phyloP scores from a whole-genome alignment of 2,113 vertebrate genomes.

The Scopus umbretta region DNA sequence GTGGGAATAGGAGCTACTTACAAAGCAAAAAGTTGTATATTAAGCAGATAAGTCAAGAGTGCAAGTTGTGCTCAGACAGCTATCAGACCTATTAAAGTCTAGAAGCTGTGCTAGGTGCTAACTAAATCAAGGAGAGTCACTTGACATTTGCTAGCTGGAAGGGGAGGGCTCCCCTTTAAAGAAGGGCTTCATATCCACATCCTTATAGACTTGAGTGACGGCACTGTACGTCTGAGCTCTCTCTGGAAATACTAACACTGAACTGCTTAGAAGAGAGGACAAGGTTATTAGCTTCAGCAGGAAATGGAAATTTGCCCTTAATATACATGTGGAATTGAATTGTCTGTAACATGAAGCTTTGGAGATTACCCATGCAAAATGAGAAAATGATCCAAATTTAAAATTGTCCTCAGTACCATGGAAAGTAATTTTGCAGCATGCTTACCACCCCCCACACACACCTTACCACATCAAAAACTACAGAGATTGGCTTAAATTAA shows the following conservation, averaged over 20 bases:
- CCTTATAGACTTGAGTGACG: neutral
- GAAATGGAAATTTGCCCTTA: constrained; percentile 67
- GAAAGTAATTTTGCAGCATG: constrained; percentile 61
- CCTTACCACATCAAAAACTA: constrained; percentile 42
- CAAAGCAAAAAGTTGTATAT: neutral
- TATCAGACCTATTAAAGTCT: constrained; percentile 4
- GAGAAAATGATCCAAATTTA: constrained; percentile 65
- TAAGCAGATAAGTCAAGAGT: neutral
- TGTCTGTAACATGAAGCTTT: constrained; percentile 64
- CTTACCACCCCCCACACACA: neutral
- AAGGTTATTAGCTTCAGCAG: constrained; percentile 68
- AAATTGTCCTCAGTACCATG: constrained; percentile 50
- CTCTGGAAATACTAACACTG: constrained; percentile 43
- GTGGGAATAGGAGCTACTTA: constrained; percentile 7
- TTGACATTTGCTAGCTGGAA: constrained; percentile 54
- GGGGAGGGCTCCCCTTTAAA: constrained; percentile 25
- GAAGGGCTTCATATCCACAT: neutral
- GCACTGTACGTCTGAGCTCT: neutral
- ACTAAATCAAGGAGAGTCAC: constrained; percentile 30
- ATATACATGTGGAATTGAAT: constrained; percentile 68
- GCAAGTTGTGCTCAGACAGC: neutral
- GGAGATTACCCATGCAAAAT: constrained; percentile 64
- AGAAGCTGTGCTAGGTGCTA: neutral
- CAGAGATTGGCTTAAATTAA: constrained; percentile 57
- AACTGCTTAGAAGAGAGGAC: constrained; percentile 45